Evolutionary conservation across 2,888 invertebrate genomes (phyloP), one percentile per base, ranked within the genome.

Genomic region (Phytoseiulus persimilis): DNA sequence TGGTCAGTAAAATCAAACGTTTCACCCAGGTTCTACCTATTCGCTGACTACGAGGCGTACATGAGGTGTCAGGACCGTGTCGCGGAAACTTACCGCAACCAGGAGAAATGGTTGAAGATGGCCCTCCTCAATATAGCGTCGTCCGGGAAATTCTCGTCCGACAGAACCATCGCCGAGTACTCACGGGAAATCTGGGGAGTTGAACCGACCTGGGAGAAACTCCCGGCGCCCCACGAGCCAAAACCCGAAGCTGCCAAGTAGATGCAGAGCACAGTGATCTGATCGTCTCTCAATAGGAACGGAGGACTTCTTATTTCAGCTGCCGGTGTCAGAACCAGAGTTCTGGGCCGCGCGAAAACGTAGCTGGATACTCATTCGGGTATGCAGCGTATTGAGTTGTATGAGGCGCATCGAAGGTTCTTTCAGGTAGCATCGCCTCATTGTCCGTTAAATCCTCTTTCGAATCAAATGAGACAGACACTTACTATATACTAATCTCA

Each of bases 111-210:
- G 98, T 95, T 96, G 18, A 96, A 97, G 93, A 98, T 98, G 97
- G 95, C 96, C 91, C 96, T 99, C 91, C 94, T 96, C 92, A 99
- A 99, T 93, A 98, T 99, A 92, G 99, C 98, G 32, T 95, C 97
- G 0, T 96, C 98, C 6, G 99, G 99, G 90, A 99, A 99, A 94
- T 99, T 99, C 94, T 97, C 97, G 0, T 98, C 98, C 89, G 99
- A 99, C 94, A 95, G 98, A 92, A 99, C 99, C 90, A 99, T 99
- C 92, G 95, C 95, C 0, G 97, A 99, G 93, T 99, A 99, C 93
- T 98, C 98, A 83, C 95, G 95, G 65, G 96, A 99, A 92, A 99
- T 99, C 92, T 99, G 99, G 98, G 97, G 95, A 89, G 96, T 98
- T 28, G 95, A 98, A 93, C 98, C 99, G 14, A 94, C 94, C 90